Evolutionary conservation across 2,797 vertebrate genomes (phyloP).

Genomic region (Spinibarbus caldwelli): DNA sequence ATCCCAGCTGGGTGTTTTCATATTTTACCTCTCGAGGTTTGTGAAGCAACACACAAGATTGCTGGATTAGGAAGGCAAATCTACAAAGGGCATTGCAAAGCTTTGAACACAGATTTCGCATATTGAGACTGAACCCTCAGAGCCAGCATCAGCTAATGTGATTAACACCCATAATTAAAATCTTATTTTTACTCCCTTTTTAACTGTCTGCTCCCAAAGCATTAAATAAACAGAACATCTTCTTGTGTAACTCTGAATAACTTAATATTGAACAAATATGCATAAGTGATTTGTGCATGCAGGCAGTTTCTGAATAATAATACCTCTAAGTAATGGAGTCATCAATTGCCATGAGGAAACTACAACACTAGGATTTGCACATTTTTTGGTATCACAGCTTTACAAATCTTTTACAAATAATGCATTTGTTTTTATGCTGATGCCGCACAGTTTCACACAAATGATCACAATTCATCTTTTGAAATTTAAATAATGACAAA

Average conservation of each 20-base stretch:
- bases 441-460: neutral
- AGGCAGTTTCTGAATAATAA: conserved; percentile 18
- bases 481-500: neutral
- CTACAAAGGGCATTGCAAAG: conserved; percentile 58
- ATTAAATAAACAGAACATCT: conserved; percentile 39
- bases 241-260: conserved; percentile 52
- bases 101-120: conserved; percentile 62
- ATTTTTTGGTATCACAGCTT: neutral
- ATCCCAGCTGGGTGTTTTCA: conserved; percentile 45
- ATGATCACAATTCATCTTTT: neutral
- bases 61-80: conserved; percentile 54
- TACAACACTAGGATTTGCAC: neutral
- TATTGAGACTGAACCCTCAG: conserved; percentile 53
- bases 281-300: conserved; percentile 25
- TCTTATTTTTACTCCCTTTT: conserved; percentile 49
- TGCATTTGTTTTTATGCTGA: neutral
- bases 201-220: conserved; percentile 34
- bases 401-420: neutral
- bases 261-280: conserved; percentile 43
- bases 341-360: conserved; percentile 20
- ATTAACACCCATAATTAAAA: conserved; percentile 60
- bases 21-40: conserved; percentile 48
- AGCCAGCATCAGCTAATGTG: conserved; percentile 55
- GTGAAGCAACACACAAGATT: conserved; percentile 44
- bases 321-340: conserved; percentile 31